These are phyloP conservation scores for Cyprinella venusta DNA, from an alignment of 2,797 vertebrate species.

Conservation along the genomic window DNA sequence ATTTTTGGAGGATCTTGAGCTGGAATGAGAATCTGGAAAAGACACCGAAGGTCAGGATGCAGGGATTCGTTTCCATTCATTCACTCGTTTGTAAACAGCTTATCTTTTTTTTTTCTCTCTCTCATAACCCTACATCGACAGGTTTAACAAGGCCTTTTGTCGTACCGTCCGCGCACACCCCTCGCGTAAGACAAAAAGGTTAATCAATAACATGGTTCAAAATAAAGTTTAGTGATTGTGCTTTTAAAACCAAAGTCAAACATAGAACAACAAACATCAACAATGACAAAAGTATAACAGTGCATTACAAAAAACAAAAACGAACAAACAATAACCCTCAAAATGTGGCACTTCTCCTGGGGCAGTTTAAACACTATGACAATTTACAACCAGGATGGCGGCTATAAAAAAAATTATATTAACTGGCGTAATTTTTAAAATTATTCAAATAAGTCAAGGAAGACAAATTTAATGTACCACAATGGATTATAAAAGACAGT, in stretches of 20 bases:
- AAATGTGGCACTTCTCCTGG: conserved; percentile 94
- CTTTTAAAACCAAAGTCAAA: conserved; percentile 99
- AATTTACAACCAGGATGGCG: conserved; percentile 93
- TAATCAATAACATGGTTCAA: conserved; percentile 99
- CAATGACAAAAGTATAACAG: conserved; percentile 89
- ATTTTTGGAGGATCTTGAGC: conserved; percentile 28
- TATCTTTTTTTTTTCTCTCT: conserved; percentile 74
- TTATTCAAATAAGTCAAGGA: conserved; percentile 81
- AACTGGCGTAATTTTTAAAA: conserved; percentile 77
- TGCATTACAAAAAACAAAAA: conserved; percentile 93
- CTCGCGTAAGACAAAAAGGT: conserved; percentile 95
- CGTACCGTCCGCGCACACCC: conserved; percentile 71
- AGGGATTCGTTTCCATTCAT: conserved; percentile 73
- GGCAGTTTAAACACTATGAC: conserved; percentile 89
- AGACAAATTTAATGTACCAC: conserved; percentile 92
- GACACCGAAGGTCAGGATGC: conserved; percentile 47
- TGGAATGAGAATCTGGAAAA: conserved; percentile 49
- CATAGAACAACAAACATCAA: conserved; percentile 79
- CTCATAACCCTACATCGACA: conserved; percentile 84
- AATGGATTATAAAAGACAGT: conserved; percentile 84
- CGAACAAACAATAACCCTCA: conserved; percentile 78
- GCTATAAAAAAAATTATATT: conserved; percentile 83
- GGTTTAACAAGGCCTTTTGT: conserved; percentile 85
- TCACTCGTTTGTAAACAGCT: conserved; percentile 77
- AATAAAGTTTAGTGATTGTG: conserved; percentile 99